phyloP scores from a whole-genome alignment of 2,888 invertebrate genomes.

The Melitaea athalia region DNA sequence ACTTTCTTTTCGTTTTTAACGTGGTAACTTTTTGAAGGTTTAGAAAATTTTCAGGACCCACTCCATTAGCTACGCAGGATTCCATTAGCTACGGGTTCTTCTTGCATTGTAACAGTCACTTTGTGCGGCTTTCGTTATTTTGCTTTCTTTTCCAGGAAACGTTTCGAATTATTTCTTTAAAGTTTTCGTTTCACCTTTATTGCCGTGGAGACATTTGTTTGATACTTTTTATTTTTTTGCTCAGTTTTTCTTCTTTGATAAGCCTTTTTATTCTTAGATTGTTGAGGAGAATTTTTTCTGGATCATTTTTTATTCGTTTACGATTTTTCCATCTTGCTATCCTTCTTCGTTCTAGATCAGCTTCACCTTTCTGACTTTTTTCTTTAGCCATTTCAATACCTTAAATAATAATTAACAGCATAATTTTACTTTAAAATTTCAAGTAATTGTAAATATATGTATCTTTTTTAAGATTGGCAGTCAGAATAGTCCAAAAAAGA shows the following conservation, averaged over 20 bases:
- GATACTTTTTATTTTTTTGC: not conserved
- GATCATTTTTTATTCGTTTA: too few relatives aligned
- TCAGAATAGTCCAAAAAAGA: too few relatives aligned
- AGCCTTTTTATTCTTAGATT: not conserved
- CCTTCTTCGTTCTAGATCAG: too few relatives aligned
- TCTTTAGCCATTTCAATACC: too few relatives aligned
- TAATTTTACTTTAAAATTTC: too few relatives aligned
- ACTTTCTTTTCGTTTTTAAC: too few relatives aligned
- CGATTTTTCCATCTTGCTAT: too few relatives aligned
- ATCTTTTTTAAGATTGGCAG: too few relatives aligned
- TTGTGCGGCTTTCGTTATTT: not conserved
- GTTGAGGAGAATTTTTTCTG: not conserved
- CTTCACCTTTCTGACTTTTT: too few relatives aligned
- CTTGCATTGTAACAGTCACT: not conserved
- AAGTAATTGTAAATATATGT: too few relatives aligned
- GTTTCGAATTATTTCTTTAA: not conserved
- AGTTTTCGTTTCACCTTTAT: not conserved
- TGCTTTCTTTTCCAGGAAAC: not conserved
- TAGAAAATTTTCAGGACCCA: not conserved
- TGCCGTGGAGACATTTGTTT: not conserved
- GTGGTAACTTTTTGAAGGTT: not conserved
- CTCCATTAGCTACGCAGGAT: too few relatives aligned
- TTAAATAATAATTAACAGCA: too few relatives aligned
- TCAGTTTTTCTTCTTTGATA: not conserved
- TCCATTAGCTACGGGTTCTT: not conserved